A percentile compares a stretch with the other conserved stretches of the same genome.
Evolutionary conservation across 2,113 vertebrate species (phyloP).

Genomic region (Ramphastos sulfuratus): DNA sequence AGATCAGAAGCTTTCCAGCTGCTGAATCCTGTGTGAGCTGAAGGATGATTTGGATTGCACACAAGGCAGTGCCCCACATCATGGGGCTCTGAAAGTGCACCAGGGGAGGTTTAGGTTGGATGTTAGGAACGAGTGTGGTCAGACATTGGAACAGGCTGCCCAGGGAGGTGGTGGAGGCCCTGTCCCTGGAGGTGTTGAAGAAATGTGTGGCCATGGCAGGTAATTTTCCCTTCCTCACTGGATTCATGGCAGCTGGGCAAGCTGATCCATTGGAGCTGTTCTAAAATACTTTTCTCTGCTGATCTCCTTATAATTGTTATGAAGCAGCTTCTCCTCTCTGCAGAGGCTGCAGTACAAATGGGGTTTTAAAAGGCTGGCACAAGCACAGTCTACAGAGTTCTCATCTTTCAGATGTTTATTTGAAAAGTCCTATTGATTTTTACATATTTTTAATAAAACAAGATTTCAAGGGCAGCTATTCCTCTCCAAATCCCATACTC

Average conservation of each 20-base stretch:
- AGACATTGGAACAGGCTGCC: too few relatives aligned
- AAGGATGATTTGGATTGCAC: too few relatives aligned
- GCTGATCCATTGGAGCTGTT: background rate
- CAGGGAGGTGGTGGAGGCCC: too few relatives aligned
- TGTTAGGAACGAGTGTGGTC: too few relatives aligned
- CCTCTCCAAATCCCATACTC: background rate
- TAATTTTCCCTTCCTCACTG: background rate
- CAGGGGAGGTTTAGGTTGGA: too few relatives aligned
- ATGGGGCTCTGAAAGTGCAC: too few relatives aligned
- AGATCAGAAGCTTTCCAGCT: too few relatives aligned
- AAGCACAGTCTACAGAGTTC: background rate
- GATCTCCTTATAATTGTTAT: background rate
- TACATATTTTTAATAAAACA: constrained; percentile 6
- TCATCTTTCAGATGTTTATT: background rate
- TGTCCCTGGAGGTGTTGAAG: too few relatives aligned
- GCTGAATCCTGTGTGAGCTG: too few relatives aligned
- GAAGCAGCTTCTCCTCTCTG: background rate
- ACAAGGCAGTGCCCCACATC: too few relatives aligned
- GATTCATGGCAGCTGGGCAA: background rate
- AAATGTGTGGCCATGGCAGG: too few relatives aligned
- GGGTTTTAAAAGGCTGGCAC: background rate
- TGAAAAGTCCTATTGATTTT: constrained; percentile 22
- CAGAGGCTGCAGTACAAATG: background rate
- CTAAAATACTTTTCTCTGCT: background rate
- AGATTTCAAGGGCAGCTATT: background rate